phyloP scores from a whole-genome alignment of 1,140 invertebrate species.

The Camponotus vicinus region DNA sequence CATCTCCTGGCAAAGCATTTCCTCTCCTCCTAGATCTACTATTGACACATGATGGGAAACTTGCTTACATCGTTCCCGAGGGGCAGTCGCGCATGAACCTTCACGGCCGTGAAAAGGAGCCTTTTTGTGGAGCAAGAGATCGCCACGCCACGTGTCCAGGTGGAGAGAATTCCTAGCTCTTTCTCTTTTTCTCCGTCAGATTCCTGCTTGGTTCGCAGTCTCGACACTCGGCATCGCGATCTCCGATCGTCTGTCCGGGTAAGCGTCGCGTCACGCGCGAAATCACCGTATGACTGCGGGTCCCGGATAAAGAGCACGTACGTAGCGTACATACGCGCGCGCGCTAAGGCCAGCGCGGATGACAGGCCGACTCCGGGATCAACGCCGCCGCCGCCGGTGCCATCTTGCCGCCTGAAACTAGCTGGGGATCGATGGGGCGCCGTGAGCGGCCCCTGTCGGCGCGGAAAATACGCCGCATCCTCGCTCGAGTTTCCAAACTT shows the following conservation, averaged over 20 bases:
- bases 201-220: background rate
- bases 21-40: too few relatives aligned
- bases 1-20: too few relatives aligned
- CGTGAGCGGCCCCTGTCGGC: background rate
- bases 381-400: slow-evolving; percentile 32
- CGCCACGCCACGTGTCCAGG: background rate
- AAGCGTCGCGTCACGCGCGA: slow-evolving; percentile 12
- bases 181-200: background rate
- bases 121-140: too few relatives aligned
- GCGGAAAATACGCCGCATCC: background rate
- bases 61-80: too few relatives aligned
- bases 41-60: too few relatives aligned
- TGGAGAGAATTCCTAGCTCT: background rate
- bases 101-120: too few relatives aligned
- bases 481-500: background rate
- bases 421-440: slow-evolving; percentile 40
- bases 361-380: slow-evolving; percentile 45
- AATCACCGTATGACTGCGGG: background rate
- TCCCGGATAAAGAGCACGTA: background rate
- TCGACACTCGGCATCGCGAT: background rate
- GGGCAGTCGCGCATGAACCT: too few relatives aligned
- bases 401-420: slow-evolving; percentile 68
- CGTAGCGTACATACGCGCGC: too few relatives aligned
- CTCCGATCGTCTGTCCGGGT: background rate
- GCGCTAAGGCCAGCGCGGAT: slow-evolving; percentile 51